A percentile compares a stretch with the other conserved stretches of the same genome.
Conservation (phyloP, 2,888 invertebrate species). For the Drepana falcataria region DNA sequence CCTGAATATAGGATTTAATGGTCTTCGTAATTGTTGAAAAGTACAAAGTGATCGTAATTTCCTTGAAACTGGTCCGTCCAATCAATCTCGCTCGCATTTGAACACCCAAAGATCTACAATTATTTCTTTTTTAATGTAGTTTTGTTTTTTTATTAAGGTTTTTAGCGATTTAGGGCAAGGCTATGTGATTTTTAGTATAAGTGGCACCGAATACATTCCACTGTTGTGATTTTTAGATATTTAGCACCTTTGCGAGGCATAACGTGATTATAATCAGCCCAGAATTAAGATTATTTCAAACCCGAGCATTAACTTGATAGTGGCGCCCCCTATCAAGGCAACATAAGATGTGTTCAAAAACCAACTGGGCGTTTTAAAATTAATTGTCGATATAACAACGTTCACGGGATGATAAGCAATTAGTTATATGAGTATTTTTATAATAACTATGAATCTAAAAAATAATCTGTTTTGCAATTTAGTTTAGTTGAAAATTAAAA, state of each 20-base stretch:
- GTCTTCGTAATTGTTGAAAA: conserved; percentile 15
- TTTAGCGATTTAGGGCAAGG: conserved; percentile 44
- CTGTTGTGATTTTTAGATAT: conserved; percentile 70
- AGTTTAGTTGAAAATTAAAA: too few species aligned
- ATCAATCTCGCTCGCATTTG: conserved; percentile 49
- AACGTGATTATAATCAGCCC: too few species aligned
- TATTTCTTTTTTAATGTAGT: conserved; percentile 37
- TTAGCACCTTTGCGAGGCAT: conserved; percentile 41
- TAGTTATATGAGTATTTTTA: too few species aligned
- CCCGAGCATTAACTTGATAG: too few species aligned
- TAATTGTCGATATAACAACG: too few species aligned
- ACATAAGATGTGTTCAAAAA: too few species aligned
- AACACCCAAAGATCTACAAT: conserved; percentile 58
- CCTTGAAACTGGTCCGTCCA: conserved; percentile 19
- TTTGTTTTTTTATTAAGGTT: conserved; percentile 33
- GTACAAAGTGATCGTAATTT: conserved; percentile 17
- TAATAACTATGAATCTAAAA: too few species aligned
- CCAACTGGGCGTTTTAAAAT: too few species aligned
- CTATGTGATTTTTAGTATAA: conserved; percentile 72
- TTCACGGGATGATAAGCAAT: too few species aligned
- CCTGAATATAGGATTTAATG: conserved; percentile 23
- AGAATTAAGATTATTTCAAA: too few species aligned
- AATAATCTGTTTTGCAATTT: too few species aligned
- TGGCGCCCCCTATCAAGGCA: too few species aligned
- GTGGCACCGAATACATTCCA: conserved; percentile 69